Evolutionary conservation across 2,888 invertebrate genomes (phyloP), one percentile per base, ranked within the genome.

Genomic region (Papilio gigon): DNA sequence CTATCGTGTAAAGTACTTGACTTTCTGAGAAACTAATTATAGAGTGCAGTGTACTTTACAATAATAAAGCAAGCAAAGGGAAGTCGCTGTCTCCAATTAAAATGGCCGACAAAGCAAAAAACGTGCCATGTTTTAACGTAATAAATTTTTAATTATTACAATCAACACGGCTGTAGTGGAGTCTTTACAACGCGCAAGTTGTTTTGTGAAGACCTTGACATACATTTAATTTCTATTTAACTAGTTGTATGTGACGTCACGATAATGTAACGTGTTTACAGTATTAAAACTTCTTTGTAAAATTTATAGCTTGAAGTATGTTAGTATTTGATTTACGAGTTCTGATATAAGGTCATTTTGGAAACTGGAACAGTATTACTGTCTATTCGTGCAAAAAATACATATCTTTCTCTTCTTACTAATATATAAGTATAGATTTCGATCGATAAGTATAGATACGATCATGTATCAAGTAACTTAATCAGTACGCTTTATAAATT

Each of bases 131-230:
- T 56, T 68, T 58, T 35, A 42, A 22, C n/a, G 40, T 50, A 60
- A 65, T 65, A 60, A 40, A 65, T 65, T 42, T 47, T 69, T 61
- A 65, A 65, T 56, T 65, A 44, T 69, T 40, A 61, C 53, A 69
- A 69, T 65, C 65, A 56, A 42, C 65, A 60, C 40, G 50, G 60
- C 25, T 61, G 42, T 25, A 65, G 56, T 63, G 50, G 50, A 67
- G 61, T 33, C 50, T 59, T 61, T 53, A 63, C 40, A 62, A 50
- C 60, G n/a, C 59, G 44, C 30, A 37, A 42, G 58, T 65, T 47
- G 58, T 44, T 58, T 40, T 50, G 50, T 44, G 60, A 42, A 30
- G 42, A 69, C 69, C 69, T 69, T 69, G 69, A 61, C 69, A 69
- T 22, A 65, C 60, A 63, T 67, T 67, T 47, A 27, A 4, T 20